phyloP scores from a whole-genome alignment of 2,797 vertebrate species.

The Enteromius unitaeniatus region DNA sequence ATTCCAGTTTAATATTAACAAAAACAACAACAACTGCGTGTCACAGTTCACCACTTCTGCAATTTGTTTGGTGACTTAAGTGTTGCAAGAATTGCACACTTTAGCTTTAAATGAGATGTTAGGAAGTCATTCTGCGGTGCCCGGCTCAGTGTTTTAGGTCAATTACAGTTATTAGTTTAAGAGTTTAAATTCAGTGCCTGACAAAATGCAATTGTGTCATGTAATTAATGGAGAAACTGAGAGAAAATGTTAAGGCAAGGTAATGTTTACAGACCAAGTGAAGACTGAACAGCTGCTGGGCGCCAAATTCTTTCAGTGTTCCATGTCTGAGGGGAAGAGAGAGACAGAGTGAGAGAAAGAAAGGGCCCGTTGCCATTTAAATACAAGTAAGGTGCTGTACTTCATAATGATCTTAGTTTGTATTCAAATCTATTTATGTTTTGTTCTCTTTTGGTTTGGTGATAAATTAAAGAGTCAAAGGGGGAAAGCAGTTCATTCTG shows the following conservation, averaged over 20 bases:
- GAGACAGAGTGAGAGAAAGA: neutral
- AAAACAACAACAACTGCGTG: neutral
- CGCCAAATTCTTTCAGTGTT: constrained; percentile 42
- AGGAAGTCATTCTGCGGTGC: neutral
- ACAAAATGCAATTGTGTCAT: neutral
- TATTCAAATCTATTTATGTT: neutral
- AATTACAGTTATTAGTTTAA: constrained; percentile 14
- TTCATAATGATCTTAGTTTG: constrained; percentile 28
- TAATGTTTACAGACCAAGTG: constrained; percentile 4
- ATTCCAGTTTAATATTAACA: neutral
- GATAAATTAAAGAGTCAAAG: constrained; percentile 10
- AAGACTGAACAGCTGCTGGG: constrained; percentile 36
- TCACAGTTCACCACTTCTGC: neutral
- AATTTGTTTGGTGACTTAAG: neutral
- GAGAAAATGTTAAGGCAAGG: constrained; percentile 14
- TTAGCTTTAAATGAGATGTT: neutral
- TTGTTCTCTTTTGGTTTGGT: constrained; percentile 8
- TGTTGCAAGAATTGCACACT: neutral
- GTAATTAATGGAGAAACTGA: constrained; percentile 9
- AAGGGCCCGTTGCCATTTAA: constrained; percentile 17
- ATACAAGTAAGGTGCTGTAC: constrained; percentile 30
- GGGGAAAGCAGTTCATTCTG: constrained; percentile 5
- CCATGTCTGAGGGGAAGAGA: constrained; percentile 10
- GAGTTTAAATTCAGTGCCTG: neutral
- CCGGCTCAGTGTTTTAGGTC: neutral